A percentile compares a stretch with the other conserved stretches of the same genome.
These are phyloP conservation scores for Tiaroga cobitis DNA, from an alignment of 2,797 vertebrate genomes.

Conservation along the genomic window DNA sequence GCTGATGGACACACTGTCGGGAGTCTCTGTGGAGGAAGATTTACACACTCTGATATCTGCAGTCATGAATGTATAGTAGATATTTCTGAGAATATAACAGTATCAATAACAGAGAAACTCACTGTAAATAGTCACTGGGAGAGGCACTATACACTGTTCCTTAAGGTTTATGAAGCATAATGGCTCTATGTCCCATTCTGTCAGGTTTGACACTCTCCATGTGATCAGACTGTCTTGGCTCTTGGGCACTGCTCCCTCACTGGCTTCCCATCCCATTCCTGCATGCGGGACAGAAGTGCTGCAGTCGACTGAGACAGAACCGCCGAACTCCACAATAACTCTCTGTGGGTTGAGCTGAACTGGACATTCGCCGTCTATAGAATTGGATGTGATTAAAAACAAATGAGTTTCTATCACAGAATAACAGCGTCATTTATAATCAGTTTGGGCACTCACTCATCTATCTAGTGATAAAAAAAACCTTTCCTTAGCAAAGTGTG, in stretches of 20 bases:
- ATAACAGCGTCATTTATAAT: neutral
- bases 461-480: too few species aligned
- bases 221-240: rapidly evolving
- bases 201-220: neutral
- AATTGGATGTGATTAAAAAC: neutral
- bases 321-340: slow-evolving; percentile 62
- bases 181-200: rapidly evolving
- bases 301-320: slow-evolving; percentile 57
- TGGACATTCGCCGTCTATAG: rapidly evolving
- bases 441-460: too few species aligned
- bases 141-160: rapidly evolving
- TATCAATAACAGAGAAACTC: rapidly evolving
- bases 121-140: neutral
- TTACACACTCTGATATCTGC: neutral
- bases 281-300: rapidly evolving
- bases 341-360: slow-evolving; percentile 55
- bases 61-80: neutral
- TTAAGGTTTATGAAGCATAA: rapidly evolving
- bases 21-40: neutral
- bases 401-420: neutral
- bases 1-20: neutral
- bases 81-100: neutral
- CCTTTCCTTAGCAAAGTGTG: too few species aligned
- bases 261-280: slow-evolving; percentile 61
- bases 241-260: rapidly evolving